Evolutionary conservation across 2,797 vertebrate species (phyloP), one percentile per base, ranked within the genome.

Genomic region (Echiichthys vipera): DNA sequence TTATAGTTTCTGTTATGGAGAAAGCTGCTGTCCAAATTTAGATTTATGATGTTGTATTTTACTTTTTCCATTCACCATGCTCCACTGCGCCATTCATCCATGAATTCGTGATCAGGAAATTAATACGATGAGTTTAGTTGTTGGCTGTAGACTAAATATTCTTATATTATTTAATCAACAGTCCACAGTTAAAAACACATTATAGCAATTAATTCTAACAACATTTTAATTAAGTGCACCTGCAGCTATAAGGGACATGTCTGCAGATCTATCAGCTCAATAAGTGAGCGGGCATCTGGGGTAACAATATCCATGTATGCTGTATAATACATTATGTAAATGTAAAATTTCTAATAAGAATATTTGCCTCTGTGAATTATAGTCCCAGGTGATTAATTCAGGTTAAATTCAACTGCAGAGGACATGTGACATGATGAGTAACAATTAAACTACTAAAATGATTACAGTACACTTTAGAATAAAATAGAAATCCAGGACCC

Each of bases 271-370:
- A 20, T 22, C 51, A 32, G n/a, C 47, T 61, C 13, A 30, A n/a
- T 57, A 30, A 45, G 9, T 14, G 12, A 50, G 27, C 6, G 1
- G 51, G 29, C 10, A 3, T 51, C 34, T 51, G 18, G 1, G 3
- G 30, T n/a, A n/a, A n/a, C 17, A 42, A 49, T 49, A 62, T 49
- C 25, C 9, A n/a, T 62, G 22, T 24, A 12, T 30, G 29, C 29
- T 51, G 4, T 20, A 56, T 54, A 45, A 67, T 55, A 27, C n/a
- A 15, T 27, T 24, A 47, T 29, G 17, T 30, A 55, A 37, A 65
- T 63, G 20, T n/a, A 20, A 15, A 20, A 29, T 71, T 27, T 54
- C 27, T n/a, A 32, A 76, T 66, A 25, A 42, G 22, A 54, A 37
- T 45, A 61, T 54, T 7, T n/a, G 22, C 42, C 7, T 27, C 10